Conservation (phyloP, 2,113 vertebrate species). For the Gila orcuttii region DNA sequence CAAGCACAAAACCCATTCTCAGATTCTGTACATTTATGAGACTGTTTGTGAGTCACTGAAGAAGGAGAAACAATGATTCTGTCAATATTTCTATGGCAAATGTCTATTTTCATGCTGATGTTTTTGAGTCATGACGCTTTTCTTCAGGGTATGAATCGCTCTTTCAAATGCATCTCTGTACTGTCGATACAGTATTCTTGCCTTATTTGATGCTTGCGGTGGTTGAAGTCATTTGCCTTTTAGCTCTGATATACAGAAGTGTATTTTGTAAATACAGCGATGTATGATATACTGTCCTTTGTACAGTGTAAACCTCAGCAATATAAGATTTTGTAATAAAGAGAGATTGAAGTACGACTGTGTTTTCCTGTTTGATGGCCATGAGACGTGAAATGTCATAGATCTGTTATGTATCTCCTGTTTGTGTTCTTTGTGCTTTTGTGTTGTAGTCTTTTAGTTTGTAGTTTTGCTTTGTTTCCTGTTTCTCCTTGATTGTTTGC, state of each 20-base stretch:
- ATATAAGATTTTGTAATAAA: conserved; percentile 81
- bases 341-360: conserved; percentile 72
- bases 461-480: background rate
- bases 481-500: background rate
- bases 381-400: background rate
- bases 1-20: background rate
- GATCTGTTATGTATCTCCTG: background rate
- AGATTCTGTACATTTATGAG: conserved; percentile 5
- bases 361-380: background rate
- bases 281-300: conserved; percentile 77
- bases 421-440: background rate
- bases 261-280: conserved; percentile 87
- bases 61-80: background rate
- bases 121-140: conserved; percentile 9
- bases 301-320: conserved; percentile 81
- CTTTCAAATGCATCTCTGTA: background rate
- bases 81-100: conserved; percentile 1
- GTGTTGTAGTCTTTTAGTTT: background rate
- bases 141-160: conserved; percentile 18
- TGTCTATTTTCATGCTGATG: conserved; percentile 26
- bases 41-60: background rate
- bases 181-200: conserved; percentile 74
- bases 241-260: conserved; percentile 84
- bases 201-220: conserved; percentile 92
- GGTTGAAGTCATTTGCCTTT: conserved; percentile 86